Base-by-base conservation (phyloP, 2,797 vertebrate genomes). In the Dallia pectoralis region DNA sequence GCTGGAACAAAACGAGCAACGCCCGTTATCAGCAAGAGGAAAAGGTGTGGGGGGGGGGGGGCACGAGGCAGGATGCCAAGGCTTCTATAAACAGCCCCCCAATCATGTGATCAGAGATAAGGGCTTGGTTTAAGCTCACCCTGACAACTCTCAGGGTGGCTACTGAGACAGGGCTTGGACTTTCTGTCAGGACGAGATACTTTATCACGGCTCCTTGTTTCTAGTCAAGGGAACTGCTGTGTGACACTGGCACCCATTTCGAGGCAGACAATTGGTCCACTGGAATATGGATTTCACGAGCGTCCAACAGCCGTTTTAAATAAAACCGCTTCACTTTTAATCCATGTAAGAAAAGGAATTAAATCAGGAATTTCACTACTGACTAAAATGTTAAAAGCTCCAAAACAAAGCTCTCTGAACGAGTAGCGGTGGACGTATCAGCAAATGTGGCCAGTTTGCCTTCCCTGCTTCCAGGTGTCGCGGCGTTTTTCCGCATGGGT, bases 31-130 rank as follows among this genome's bases (percentile, higher is more conserved):
- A 77, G 71, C 25, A 2, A 19, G n/a, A 71, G 77, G 71, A 72
- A 78, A 73, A 77, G 79, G 73, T 27, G 53, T 79, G 81, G 51
- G 59, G 40, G 63, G 68, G 53, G 81, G 81, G 51, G 59, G 40
- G 63, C 70, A 74, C 47, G 61, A 48, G 56, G 65, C 80, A 74
- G 76, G 73, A 77, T 53, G 61, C 71, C 33, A 44, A 67, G 68
- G 68, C 74, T 73, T 78, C 81, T 79, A 83, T 81, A 83, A 84
- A 73, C 77, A 75, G 78, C 44, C 27, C 73, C 73, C 73, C 53
- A 59, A 59, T 59, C 53, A 59, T 12, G 73, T 74, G 73, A 83
- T 49, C 70, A 51, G 74, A 82, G 80, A 82, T 81, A 81, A 66
- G 44, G 56, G 75, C 56, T 69, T 69, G 73, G 53, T 22, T 59